phyloP scores from a whole-genome alignment of 23 tunicate genomes.

The Clavelina lepadiformis region DNA sequence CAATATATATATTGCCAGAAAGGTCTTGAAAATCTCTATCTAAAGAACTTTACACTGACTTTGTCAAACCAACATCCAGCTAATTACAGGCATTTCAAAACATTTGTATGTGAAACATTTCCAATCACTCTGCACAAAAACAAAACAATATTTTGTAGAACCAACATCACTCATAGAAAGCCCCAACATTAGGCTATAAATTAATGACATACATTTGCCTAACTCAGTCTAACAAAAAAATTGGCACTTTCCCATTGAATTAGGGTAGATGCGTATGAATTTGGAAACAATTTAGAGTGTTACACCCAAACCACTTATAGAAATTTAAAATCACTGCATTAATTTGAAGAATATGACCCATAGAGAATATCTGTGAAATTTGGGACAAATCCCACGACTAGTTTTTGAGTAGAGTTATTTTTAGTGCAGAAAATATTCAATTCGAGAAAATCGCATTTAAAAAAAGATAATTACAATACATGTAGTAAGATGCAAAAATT shows the following conservation, averaged over 20 bases:
- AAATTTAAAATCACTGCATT: conserved; percentile 4
- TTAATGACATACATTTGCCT: background rate
- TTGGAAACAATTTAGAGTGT: background rate
- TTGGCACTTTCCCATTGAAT: background rate
- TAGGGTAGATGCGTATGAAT: background rate
- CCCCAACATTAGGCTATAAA: background rate
- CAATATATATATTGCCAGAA: conserved; percentile 6
- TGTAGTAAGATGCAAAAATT: too few species aligned
- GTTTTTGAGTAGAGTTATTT: conserved; percentile 10
- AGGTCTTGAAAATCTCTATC: conserved; percentile 1
- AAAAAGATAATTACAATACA: too few species aligned
- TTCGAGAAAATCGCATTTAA: conserved; percentile 16
- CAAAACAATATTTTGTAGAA: background rate
- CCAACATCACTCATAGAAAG: background rate
- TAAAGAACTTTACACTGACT: background rate
- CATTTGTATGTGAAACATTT: background rate
- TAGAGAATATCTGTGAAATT: background rate
- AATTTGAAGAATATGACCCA: background rate
- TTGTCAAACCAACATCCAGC: background rate
- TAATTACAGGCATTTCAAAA: background rate
- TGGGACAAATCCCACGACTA: conserved; percentile 5
- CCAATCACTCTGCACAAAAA: background rate
- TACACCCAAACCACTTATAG: background rate
- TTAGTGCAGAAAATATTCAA: background rate
- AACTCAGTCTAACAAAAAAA: background rate